Conservation (phyloP, 2,888 invertebrate genomes). For the Dicycla oo region DNA sequence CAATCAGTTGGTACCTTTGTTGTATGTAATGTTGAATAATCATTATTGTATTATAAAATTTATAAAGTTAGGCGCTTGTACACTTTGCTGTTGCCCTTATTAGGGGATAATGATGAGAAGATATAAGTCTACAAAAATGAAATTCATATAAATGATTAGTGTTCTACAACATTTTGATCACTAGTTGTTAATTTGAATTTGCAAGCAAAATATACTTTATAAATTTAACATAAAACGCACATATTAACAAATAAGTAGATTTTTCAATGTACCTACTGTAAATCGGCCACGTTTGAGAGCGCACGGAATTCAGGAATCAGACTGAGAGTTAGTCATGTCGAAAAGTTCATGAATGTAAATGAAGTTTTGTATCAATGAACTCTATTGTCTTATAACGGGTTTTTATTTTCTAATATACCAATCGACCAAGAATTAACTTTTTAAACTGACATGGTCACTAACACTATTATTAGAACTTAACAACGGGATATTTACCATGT, state of each 20-base stretch:
- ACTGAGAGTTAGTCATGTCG: constrained; percentile 52
- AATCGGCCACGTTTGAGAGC: constrained; percentile 62
- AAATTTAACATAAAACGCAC: constrained; percentile 83
- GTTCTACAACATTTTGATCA: constrained; percentile 70
- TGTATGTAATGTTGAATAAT: constrained; percentile 79
- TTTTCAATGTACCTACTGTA: constrained; percentile 72
- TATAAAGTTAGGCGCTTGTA: constrained; percentile 78
- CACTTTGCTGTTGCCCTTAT: constrained; percentile 74
- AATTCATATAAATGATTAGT: constrained; percentile 61
- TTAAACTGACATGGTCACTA: too few species aligned
- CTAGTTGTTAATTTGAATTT: constrained; percentile 77
- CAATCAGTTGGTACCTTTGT: constrained; percentile 75
- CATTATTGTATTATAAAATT: constrained; percentile 76
- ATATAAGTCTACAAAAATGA: constrained; percentile 65
- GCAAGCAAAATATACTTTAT: constrained; percentile 81
- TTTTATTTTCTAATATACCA: constrained; percentile 53
- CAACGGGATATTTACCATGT: too few species aligned
- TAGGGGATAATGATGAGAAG: constrained; percentile 68
- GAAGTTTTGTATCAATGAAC: constrained; percentile 62
- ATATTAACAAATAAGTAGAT: constrained; percentile 79
- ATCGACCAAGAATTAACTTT: constrained; percentile 71
- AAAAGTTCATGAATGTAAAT: constrained; percentile 64
- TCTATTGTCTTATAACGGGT: constrained; percentile 48
- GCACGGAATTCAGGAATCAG: constrained; percentile 40
- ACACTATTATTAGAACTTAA: too few species aligned